Percentiles rank a stretch among this genome's conserved stretches.
Conservation (phyloP, 2,888 invertebrate species). For the Fragum sueziense region DNA sequence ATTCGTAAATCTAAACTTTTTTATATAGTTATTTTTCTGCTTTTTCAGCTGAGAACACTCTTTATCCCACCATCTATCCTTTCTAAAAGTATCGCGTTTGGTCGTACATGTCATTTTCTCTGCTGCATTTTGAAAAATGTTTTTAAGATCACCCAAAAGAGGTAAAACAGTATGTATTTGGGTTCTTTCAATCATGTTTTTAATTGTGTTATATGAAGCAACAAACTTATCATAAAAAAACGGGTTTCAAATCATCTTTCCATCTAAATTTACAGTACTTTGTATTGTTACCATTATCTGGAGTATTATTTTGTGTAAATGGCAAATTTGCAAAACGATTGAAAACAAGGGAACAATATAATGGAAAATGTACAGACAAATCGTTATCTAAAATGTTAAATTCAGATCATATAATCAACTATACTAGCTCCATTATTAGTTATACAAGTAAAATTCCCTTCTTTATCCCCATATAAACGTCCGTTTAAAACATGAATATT, state of each 20-base stretch:
- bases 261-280: background rate
- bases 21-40: background rate
- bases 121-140: too few relatives aligned
- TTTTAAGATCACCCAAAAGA: too few relatives aligned
- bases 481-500: background rate
- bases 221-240: background rate
- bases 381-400: slow-evolving; percentile 1
- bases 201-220: background rate
- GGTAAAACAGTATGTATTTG: too few relatives aligned
- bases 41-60: background rate
- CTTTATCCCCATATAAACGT: background rate
- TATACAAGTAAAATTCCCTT: background rate
- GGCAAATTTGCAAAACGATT: background rate
- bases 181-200: background rate
- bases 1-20: background rate
- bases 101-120: too few relatives aligned
- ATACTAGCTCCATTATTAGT: background rate
- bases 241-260: background rate
- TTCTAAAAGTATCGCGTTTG: too few relatives aligned
- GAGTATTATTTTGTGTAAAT: background rate
- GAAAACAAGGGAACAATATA: background rate
- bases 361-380: background rate
- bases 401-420: background rate
- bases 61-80: slow-evolving; percentile 16
- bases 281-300: background rate